Percentiles rank a stretch among this genome's conserved stretches.
Conservation (phyloP, 37 sponge, comb jelly and placozoan species). For the Hexactinellida sp. region DNA sequence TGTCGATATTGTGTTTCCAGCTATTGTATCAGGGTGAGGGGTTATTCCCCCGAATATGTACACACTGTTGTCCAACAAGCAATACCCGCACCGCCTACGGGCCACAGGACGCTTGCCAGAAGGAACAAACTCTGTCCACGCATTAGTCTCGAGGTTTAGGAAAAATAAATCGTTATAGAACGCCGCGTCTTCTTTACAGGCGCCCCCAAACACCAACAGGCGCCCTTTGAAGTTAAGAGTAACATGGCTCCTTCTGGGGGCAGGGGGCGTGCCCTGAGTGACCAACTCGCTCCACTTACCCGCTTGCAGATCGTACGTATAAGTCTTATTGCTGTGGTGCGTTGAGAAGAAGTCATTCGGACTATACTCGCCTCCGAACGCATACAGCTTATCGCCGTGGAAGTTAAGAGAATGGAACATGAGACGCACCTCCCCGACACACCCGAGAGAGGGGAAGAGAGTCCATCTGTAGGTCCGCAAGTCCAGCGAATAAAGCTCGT, state of each 20-base stretch:
- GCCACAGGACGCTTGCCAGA: background rate
- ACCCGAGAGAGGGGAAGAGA: background rate
- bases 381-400: background rate
- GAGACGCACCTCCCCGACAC: background rate
- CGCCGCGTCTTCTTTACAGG: background rate
- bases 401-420: background rate
- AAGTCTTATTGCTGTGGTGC: background rate
- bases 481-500: background rate
- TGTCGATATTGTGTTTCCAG: background rate
- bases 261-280: background rate
- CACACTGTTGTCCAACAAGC: background rate
- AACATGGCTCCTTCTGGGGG: background rate
- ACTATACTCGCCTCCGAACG: background rate
- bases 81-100: background rate
- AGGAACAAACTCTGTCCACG: background rate
- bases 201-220: background rate
- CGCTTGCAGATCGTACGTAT: background rate
- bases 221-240: background rate
- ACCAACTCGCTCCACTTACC: background rate
- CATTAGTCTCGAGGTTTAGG: background rate
- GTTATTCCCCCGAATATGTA: background rate
- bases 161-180: slow-evolving; percentile 5
- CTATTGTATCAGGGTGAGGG: background rate
- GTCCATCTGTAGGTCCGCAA: background rate
- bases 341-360: background rate